Evolutionary conservation across 2,888 invertebrate genomes (phyloP).

Genomic region (Caradrina clavipalpis): DNA sequence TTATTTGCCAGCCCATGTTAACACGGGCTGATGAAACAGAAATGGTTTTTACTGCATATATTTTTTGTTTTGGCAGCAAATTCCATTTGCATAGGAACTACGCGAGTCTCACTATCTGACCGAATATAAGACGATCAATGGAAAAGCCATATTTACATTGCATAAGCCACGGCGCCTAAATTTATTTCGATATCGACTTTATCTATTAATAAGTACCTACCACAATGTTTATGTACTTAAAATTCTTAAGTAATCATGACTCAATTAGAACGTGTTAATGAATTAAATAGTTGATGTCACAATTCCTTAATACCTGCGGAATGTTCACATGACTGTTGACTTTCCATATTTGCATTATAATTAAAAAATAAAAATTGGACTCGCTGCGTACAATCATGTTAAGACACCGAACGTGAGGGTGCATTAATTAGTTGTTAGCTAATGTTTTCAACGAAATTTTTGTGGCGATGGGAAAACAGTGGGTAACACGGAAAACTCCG

Average conservation of each 20-base stretch:
- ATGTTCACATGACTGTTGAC: constrained; percentile 69
- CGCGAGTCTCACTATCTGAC: not conserved
- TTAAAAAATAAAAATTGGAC: constrained; percentile 79
- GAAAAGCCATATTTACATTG: constrained; percentile 20
- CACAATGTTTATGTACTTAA: constrained; percentile 40
- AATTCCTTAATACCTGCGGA: constrained; percentile 72
- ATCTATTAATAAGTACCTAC: constrained; percentile 32
- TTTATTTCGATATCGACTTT: constrained; percentile 6
- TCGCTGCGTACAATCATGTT: constrained; percentile 77
- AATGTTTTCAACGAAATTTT: constrained; percentile 75
- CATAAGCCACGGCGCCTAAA: constrained; percentile 35
- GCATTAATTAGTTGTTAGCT: constrained; percentile 84
- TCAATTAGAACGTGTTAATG: constrained; percentile 69
- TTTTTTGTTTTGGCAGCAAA: not conserved
- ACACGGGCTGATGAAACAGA: not conserved
- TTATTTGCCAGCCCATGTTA: not conserved
- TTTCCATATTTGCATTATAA: constrained; percentile 79
- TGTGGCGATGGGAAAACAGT: constrained; percentile 75
- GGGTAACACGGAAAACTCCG: constrained; percentile 70
- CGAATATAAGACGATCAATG: not conserved
- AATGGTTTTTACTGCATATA: too few species aligned
- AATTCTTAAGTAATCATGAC: constrained; percentile 41
- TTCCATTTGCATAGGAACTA: constrained; percentile 4
- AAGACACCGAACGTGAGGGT: constrained; percentile 76
- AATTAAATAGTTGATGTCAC: constrained; percentile 73